A percentile compares a stretch with the other conserved stretches of the same genome.
phyloP scores from a whole-genome alignment of 2,888 invertebrate species.

The Ormyrus rosae region DNA sequence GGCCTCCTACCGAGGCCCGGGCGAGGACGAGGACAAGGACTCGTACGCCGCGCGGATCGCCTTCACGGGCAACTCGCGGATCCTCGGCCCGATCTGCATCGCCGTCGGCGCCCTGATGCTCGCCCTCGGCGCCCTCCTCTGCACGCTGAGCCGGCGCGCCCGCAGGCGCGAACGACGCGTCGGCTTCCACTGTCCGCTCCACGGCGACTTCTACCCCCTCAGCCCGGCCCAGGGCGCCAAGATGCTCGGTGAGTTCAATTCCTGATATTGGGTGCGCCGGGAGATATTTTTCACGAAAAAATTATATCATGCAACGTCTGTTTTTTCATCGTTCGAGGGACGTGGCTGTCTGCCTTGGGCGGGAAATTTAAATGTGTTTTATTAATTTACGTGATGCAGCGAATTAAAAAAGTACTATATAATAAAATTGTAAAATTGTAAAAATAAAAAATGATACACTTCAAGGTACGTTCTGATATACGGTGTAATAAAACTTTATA shows the following conservation, averaged over 20 bases:
- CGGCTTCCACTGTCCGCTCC: conserved; percentile 87
- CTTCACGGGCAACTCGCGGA: conserved; percentile 85
- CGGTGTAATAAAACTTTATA: no score
- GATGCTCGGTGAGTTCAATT: conserved; percentile 67
- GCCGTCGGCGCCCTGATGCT: conserved; percentile 86
- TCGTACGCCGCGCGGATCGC: conserved; percentile 85
- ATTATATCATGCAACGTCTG: background rate
- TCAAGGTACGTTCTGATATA: no score
- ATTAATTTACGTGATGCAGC: no score
- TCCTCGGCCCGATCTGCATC: conserved; percentile 85
- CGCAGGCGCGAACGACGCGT: conserved; percentile 82
- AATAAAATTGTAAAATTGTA: no score
- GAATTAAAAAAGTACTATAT: no score
- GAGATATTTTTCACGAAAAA: no score
- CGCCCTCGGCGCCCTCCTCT: conserved; percentile 81
- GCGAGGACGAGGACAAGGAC: conserved; percentile 84
- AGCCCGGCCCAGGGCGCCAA: conserved; percentile 79
- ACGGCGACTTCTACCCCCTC: conserved; percentile 87
- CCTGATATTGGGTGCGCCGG: background rate
- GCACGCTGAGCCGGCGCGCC: conserved; percentile 82
- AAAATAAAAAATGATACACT: no score
- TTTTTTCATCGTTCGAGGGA: background rate
- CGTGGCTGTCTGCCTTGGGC: no score
- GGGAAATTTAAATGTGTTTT: no score
- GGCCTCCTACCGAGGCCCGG: conserved; percentile 85